A percentile compares a stretch with the other conserved stretches of the same genome.
phyloP scores from a whole-genome alignment of 1,140 invertebrate species.

The Temnothorax nylanderi region DNA sequence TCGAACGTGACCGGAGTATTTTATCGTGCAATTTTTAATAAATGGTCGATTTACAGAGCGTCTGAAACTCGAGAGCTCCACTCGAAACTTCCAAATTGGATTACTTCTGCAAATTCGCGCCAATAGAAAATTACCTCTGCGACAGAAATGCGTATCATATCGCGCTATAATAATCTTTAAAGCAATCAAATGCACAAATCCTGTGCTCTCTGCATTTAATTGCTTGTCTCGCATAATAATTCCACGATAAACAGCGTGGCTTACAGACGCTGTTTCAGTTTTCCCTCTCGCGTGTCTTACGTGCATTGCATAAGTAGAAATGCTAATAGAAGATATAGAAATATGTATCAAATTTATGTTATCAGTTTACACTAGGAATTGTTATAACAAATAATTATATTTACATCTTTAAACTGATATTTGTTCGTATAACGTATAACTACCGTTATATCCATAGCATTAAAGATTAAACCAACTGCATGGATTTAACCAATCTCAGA shows the following conservation, averaged over 20 bases:
- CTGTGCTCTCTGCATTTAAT: constrained; percentile 38
- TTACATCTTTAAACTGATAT: neutral
- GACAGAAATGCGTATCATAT: constrained; percentile 22
- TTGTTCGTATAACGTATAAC: neutral
- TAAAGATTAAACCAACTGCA: neutral
- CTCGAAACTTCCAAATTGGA: constrained; percentile 39
- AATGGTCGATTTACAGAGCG: neutral
- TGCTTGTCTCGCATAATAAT: constrained; percentile 37
- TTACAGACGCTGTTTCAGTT: neutral
- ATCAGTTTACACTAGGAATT: neutral
- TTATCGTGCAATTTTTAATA: constrained; percentile 42
- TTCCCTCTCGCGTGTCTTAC: neutral
- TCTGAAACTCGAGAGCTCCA: neutral
- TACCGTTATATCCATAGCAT: neutral
- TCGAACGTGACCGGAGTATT: constrained; percentile 37
- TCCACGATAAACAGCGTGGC: neutral
- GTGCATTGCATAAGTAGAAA: neutral
- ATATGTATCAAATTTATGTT: neutral
- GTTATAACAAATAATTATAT: neutral
- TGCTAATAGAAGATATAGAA: neutral
- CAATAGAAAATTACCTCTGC: constrained; percentile 43
- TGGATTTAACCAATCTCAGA: neutral
- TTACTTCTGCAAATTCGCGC: constrained; percentile 17
- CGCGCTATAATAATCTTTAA: constrained; percentile 32
- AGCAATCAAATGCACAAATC: constrained; percentile 46